phyloP scores from a whole-genome alignment of 2,797 vertebrate genomes.

The Eulemur rubriventer region DNA sequence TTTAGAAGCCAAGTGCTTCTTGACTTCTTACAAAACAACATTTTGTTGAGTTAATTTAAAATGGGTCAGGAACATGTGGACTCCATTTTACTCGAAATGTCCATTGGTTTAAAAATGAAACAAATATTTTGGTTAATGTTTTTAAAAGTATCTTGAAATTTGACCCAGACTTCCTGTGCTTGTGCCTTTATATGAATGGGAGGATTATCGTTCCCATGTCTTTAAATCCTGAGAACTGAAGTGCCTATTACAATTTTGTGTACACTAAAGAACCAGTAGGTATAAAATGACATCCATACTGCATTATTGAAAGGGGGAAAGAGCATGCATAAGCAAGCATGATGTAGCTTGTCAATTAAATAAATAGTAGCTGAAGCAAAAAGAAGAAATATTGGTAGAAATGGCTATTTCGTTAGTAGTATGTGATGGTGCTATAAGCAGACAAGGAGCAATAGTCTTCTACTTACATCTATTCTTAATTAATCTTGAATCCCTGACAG shows the following conservation, averaged over 20 bases:
- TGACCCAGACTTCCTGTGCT: constrained; percentile 7
- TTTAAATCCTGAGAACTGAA: constrained; percentile 16
- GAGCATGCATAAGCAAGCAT: not conserved
- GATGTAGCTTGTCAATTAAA: constrained; percentile 60
- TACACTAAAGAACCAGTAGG: not conserved
- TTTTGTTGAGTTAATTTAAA: constrained; percentile 49
- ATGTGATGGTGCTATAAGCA: constrained; percentile 59
- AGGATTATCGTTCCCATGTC: not conserved
- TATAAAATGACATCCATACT: constrained; percentile 48
- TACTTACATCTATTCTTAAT: constrained; percentile 78
- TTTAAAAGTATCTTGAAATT: constrained; percentile 24
- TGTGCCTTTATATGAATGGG: not conserved
- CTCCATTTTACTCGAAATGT: constrained; percentile 36
- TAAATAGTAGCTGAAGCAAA: constrained; percentile 48
- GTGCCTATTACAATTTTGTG: not conserved
- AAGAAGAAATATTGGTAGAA: constrained; percentile 60
- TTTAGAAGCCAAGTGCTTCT: constrained; percentile 37
- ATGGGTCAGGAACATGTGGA: constrained; percentile 33
- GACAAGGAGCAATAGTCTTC: constrained; percentile 73
- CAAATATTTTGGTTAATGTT: constrained; percentile 6
- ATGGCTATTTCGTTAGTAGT: constrained; percentile 66
- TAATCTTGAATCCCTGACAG: constrained; percentile 76
- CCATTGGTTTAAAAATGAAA: constrained; percentile 48
- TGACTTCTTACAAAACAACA: constrained; percentile 40
- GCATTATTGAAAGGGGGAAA: not conserved